These are phyloP conservation scores for Drosophila asahinai DNA, from an alignment of 1,140 invertebrate genomes.

Conservation along the genomic window DNA sequence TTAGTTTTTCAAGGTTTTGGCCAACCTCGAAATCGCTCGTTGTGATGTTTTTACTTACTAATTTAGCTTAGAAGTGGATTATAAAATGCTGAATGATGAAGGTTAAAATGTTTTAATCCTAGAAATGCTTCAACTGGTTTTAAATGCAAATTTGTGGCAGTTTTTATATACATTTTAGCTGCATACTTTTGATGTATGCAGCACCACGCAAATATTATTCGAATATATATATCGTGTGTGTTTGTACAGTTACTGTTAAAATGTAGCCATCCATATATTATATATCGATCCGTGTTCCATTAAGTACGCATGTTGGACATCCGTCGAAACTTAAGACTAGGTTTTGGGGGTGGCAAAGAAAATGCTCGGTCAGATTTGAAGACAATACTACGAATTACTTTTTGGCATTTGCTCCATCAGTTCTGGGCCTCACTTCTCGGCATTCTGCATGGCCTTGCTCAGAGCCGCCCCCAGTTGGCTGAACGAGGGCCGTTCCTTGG, in stretches of 20 bases:
- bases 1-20: slow-evolving; percentile 37
- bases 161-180: slow-evolving; percentile 74
- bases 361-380: slow-evolving; percentile 23
- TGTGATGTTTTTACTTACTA: slow-evolving; percentile 52
- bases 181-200: slow-evolving; percentile 32
- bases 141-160: slow-evolving; percentile 75
- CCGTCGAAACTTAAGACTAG: slow-evolving; percentile 39
- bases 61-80: slow-evolving; percentile 42
- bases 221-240: slow-evolving; percentile 21
- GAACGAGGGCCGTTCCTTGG: slow-evolving; percentile 88
- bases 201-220: slow-evolving; percentile 66
- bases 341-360: slow-evolving; percentile 9
- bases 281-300: slow-evolving; percentile 23
- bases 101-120: slow-evolving; percentile 45
- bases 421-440: slow-evolving; percentile 61
- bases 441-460: slow-evolving; percentile 81
- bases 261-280: slow-evolving; percentile 32
- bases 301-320: slow-evolving; percentile 65
- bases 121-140: slow-evolving; percentile 80
- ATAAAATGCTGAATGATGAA: slow-evolving; percentile 26
- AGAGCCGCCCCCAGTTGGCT: slow-evolving; percentile 80
- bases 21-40: slow-evolving; percentile 50
- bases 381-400: slow-evolving; percentile 48
- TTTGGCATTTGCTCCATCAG: slow-evolving; percentile 49
- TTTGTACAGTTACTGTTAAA: slow-evolving; percentile 63